These are phyloP conservation scores for Scaptodrosophila lebanonensis DNA, from an alignment of 1,140 invertebrate genomes.

Conservation along the genomic window DNA sequence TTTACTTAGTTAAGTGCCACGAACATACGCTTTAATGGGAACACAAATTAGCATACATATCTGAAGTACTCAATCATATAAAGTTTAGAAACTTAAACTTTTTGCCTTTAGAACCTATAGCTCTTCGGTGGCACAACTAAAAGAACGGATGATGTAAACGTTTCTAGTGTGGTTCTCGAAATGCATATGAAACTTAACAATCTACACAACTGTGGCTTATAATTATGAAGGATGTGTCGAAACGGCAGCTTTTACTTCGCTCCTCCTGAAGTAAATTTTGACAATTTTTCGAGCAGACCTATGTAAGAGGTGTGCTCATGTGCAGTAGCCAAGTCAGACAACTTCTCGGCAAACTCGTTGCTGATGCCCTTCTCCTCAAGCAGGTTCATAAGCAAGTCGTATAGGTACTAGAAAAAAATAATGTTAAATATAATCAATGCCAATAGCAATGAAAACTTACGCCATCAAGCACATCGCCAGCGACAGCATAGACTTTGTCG, in stretches of 20 bases:
- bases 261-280: constrained; percentile 86
- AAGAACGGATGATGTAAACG: constrained; percentile 44
- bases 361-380: constrained; percentile 95
- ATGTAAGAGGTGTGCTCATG: constrained; percentile 95
- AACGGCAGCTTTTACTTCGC: constrained; percentile 78
- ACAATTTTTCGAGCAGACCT: constrained; percentile 88
- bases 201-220: constrained; percentile 52
- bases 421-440: too few relatives aligned
- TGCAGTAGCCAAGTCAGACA: constrained; percentile 89
- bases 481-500: constrained; percentile 90
- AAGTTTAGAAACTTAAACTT: constrained; percentile 21
- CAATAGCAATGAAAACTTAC: constrained; percentile 81
- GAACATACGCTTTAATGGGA: constrained; percentile 9
- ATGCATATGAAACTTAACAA: constrained; percentile 62
- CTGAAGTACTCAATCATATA: constrained; percentile 18
- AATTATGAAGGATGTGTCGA: constrained; percentile 21
- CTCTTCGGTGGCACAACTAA: constrained; percentile 14
- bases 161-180: constrained; percentile 63
- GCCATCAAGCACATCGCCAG: constrained; percentile 92
- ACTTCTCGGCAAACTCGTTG: constrained; percentile 92
- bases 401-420: constrained; percentile 87
- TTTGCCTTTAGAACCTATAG: constrained; percentile 35
- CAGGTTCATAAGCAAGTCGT: constrained; percentile 95
- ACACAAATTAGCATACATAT: constrained; percentile 12
- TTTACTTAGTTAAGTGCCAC: constrained; percentile 25